A percentile compares a stretch with the other conserved stretches of the same genome.
phyloP scores from a whole-genome alignment of 2,888 invertebrate species.

The Agapostemon virescens region DNA sequence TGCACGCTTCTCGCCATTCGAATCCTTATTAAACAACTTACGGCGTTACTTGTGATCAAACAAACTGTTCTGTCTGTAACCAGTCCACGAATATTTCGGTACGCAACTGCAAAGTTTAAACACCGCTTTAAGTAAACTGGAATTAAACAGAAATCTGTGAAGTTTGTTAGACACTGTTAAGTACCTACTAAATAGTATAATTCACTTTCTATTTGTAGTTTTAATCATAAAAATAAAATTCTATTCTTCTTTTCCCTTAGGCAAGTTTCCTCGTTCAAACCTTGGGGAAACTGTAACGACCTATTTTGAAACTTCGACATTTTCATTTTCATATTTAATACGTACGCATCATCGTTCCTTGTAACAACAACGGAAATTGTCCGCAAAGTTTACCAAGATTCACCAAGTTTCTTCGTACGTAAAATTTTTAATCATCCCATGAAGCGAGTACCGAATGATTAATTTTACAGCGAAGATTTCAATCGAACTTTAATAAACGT shows the following conservation, averaged over 20 bases:
- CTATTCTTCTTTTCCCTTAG: not conserved
- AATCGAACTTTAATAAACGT: too few species aligned
- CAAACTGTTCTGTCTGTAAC: not conserved
- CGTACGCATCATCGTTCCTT: not conserved
- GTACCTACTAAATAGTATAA: not conserved
- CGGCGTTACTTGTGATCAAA: constrained; percentile 3
- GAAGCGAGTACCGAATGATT: not conserved
- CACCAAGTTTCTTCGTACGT: not conserved
- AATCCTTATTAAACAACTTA: constrained; percentile 37
- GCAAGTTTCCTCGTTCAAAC: not conserved
- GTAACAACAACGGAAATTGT: not conserved
- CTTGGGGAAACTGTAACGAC: not conserved
- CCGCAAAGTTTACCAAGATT: not conserved
- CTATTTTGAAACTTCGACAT: not conserved
- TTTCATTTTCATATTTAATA: not conserved
- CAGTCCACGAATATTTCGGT: not conserved
- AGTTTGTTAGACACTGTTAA: not conserved
- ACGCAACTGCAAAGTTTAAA: not conserved
- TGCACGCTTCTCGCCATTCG: constrained; percentile 30
- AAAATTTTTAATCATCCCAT: not conserved
- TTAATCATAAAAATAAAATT: not conserved
- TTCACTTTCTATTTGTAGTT: not conserved
- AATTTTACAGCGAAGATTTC: too few species aligned
- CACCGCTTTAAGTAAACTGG: not conserved
- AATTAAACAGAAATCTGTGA: not conserved